Conservation (phyloP, 2,113 vertebrate genomes). For the Tretioscincus oriximinensis region DNA sequence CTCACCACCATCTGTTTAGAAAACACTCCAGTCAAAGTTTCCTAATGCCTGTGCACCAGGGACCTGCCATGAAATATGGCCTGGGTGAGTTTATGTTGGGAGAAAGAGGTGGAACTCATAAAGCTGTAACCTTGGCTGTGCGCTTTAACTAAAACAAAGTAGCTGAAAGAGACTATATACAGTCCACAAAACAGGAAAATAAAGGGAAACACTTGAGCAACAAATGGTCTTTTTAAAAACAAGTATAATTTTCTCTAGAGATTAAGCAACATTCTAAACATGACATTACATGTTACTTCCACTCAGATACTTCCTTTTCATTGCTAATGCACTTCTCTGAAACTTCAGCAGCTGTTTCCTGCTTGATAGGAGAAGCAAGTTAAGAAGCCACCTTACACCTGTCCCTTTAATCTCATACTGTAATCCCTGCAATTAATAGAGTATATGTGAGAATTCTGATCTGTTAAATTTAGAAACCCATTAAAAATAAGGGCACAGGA, state of each 20-base stretch:
- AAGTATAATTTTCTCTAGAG: background rate
- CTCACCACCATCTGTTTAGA: background rate
- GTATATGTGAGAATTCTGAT: too few species aligned
- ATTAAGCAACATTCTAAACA: background rate
- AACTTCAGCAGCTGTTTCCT: background rate
- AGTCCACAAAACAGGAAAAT: background rate
- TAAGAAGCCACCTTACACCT: background rate
- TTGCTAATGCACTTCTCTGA: background rate
- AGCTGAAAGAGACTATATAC: background rate
- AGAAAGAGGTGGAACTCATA: background rate
- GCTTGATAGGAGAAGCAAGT: background rate
- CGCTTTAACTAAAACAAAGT: background rate
- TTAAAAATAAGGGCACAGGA: too few species aligned
- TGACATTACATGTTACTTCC: background rate
- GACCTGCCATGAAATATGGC: constrained; percentile 32
- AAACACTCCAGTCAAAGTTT: constrained; percentile 11
- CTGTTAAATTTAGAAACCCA: too few species aligned
- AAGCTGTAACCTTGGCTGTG: background rate
- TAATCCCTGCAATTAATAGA: background rate
- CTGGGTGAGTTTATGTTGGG: constrained; percentile 7
- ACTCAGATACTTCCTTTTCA: background rate
- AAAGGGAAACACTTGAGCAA: constrained; percentile 1
- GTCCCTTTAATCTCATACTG: too few species aligned
- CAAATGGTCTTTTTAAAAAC: background rate
- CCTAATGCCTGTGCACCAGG: background rate